Base-by-base conservation (phyloP, 1,140 invertebrate genomes). In the Drosophila melanica region DNA sequence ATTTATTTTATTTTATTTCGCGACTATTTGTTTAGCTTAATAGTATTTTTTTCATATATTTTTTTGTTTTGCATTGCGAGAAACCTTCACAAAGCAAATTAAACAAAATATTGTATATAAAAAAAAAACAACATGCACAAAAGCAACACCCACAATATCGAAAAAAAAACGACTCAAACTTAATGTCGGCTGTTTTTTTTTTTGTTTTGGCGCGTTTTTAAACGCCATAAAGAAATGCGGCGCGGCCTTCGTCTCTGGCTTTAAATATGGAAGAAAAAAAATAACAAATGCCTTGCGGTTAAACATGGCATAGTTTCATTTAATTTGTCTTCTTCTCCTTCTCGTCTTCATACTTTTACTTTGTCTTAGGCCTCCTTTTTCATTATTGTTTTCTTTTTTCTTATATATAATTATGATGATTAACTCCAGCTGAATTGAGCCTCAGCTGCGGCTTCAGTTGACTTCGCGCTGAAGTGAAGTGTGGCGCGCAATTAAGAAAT, bases 401-500 rank as follows among this genome's bases (percentile, higher is more conserved):
- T 54, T 58, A 37, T 74, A 63, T 62, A 58, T 63, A 74, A 74
- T 74, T 74, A 69, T 69, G 44, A 69, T 74, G 71, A 74, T 69
- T 68, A 68, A 73, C 39, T 73, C 39, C 14, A 42, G 42, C 35
- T 60, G 48, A 65, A 37, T 66, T 51, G 53, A 66, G 67, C 48
- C 20, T 14, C 30, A 37, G 48, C 18, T 10, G 50, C 39, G 68
- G 59, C 59, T 48, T 37, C 35, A 42, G 16, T 51, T 14, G 60
- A 65, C 62, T 37, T 45, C n/a, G 41, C n/a, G 39, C 42, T 55
- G 58, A 11, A 70, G 47, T 75, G 72, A 75, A 70, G 72, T 75
- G 67, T 75, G 67, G 58, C 45, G 45, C 51, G 45, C 67, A 70
- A 75, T 75, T 70, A 75, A 75, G 67, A 75, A 70, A 75, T 75